phyloP scores from a whole-genome alignment of 92 coral and sea anemone genomes.

The Epizoanthus scotinus region DNA sequence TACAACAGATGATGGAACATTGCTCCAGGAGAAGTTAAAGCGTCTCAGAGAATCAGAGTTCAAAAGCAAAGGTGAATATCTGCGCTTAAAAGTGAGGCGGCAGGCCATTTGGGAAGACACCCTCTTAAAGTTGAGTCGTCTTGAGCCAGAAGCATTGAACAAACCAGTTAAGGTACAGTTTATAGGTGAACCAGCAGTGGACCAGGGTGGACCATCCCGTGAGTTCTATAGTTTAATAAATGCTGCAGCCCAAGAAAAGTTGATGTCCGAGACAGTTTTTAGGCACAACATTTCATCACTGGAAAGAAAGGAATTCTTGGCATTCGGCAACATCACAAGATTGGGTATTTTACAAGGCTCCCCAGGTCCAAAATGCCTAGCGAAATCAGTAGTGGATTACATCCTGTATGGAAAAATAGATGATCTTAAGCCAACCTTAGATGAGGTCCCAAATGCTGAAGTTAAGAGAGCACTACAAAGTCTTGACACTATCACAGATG shows the following conservation, averaged over 20 bases:
- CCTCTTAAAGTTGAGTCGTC: slow-evolving; percentile 2
- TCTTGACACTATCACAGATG: slow-evolving; percentile 47
- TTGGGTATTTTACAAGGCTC: slow-evolving; percentile 47
- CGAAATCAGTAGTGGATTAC: slow-evolving; percentile 45
- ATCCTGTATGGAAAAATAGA: slow-evolving; percentile 36
- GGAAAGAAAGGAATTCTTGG: slow-evolving; percentile 6
- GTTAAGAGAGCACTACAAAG: slow-evolving; percentile 44
- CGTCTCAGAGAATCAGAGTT: slow-evolving; percentile 1
- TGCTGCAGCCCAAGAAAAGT: slow-evolving; percentile 7
- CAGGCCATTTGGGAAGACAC: slow-evolving; percentile 40
- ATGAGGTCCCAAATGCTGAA: slow-evolving; percentile 50
- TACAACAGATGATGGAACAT: not conserved
- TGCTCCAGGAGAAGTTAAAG: slow-evolving; percentile 7
- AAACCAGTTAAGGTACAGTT: slow-evolving; percentile 25
- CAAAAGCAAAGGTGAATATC: slow-evolving; percentile 23
- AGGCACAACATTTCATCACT: slow-evolving; percentile 41
- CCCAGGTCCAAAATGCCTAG: slow-evolving; percentile 49
- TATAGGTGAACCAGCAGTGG: slow-evolving; percentile 10
- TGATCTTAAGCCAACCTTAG: slow-evolving; percentile 46
- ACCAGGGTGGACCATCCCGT: slow-evolving; percentile 7
- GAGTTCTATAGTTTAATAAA: slow-evolving; percentile 16
- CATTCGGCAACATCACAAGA: slow-evolving; percentile 41
- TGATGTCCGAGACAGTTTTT: slow-evolving; percentile 31
- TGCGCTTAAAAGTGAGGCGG: slow-evolving; percentile 53
- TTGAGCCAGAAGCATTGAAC: not conserved